These are phyloP conservation scores for Scyliorhinus canicula DNA, from an alignment of 2,797 vertebrate genomes.

Conservation along the genomic window DNA sequence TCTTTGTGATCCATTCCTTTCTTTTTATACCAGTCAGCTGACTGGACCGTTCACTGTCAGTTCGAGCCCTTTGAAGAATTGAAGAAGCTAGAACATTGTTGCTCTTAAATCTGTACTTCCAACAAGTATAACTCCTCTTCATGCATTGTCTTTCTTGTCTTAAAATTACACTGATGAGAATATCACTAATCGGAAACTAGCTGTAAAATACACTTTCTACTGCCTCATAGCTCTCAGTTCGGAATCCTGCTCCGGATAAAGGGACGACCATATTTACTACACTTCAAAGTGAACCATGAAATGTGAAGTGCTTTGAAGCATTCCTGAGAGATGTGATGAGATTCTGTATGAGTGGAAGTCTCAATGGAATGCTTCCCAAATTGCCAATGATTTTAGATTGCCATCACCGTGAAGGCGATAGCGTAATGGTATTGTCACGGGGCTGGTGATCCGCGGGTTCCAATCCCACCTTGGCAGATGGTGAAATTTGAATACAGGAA, in stretches of 20 bases:
- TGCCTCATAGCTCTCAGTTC: not conserved
- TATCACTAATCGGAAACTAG: not conserved
- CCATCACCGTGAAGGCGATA: not conserved
- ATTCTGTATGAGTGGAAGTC: not conserved
- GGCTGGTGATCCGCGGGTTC: too few species aligned
- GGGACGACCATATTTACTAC: not conserved
- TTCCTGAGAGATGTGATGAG: not conserved
- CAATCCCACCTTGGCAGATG: too few species aligned
- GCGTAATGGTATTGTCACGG: too few species aligned
- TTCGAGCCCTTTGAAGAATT: not conserved
- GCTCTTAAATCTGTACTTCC: not conserved
- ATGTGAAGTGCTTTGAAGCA: not conserved
- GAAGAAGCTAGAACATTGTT: not conserved
- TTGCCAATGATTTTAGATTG: not conserved
- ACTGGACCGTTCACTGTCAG: not conserved
- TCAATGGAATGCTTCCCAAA: not conserved
- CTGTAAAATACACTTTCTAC: not conserved
- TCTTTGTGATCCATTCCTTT: not conserved
- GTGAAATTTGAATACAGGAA: too few species aligned
- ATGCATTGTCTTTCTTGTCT: not conserved
- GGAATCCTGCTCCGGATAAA: not conserved
- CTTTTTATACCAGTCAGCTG: not conserved
- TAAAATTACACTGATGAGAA: not conserved
- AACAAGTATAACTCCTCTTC: not conserved
- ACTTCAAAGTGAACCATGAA: not conserved